These are phyloP conservation scores for Pseudochaenichthys georgianus DNA, from an alignment of 2,797 vertebrate genomes.

Conservation along the genomic window DNA sequence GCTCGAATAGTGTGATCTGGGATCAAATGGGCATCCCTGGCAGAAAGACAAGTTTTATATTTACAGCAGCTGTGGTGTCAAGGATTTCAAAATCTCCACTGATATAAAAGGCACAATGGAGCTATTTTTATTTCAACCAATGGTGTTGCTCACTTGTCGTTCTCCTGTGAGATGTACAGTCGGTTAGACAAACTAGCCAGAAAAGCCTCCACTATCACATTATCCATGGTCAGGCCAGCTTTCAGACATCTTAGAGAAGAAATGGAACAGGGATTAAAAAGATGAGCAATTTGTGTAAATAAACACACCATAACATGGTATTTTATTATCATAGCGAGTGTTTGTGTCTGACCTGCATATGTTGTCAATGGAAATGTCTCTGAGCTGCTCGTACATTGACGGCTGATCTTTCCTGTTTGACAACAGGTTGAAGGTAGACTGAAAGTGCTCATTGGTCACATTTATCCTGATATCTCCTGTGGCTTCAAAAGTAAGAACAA, in stretches of 20 bases:
- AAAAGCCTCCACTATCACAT: constrained; percentile 97
- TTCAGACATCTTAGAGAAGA: constrained; percentile 89
- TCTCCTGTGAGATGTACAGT: constrained; percentile 98
- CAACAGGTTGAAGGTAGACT: constrained; percentile 90
- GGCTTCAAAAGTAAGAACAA: constrained; percentile 66
- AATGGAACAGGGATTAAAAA: neutral
- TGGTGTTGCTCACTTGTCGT: constrained; percentile 90
- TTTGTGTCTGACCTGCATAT: constrained; percentile 91
- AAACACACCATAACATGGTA: neutral
- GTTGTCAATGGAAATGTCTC: constrained; percentile 97
- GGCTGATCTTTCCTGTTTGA: constrained; percentile 91
- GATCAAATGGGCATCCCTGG: constrained; percentile 95
- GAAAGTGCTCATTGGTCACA: constrained; percentile 93
- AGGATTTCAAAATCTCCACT: neutral
- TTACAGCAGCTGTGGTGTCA: constrained; percentile 24
- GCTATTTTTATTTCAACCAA: constrained; percentile 10
- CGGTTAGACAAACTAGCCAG: constrained; percentile 96
- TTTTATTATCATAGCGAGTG: neutral
- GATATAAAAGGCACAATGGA: constrained; percentile 1
- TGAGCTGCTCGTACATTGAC: constrained; percentile 97
- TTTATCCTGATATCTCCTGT: constrained; percentile 95
- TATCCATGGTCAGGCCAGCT: constrained; percentile 93
- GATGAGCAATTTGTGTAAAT: neutral
- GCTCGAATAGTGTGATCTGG: constrained; percentile 97
- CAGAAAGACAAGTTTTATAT: constrained; percentile 36